A percentile compares a stretch with the other conserved stretches of the same genome.
Conservation (phyloP, 2,888 invertebrate species). For the Watsonalla binaria region DNA sequence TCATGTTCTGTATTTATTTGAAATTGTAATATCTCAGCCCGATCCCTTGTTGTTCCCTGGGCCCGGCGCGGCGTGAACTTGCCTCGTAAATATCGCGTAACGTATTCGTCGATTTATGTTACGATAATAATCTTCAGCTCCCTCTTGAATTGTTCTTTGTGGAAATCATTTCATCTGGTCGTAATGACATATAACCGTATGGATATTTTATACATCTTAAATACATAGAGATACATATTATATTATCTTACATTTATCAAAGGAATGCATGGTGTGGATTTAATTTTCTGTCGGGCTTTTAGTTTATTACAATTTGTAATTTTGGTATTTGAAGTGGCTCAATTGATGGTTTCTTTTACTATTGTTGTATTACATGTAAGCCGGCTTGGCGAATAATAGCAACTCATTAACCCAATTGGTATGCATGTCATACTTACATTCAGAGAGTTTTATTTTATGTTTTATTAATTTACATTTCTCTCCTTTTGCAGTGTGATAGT, state of each 20-base stretch:
- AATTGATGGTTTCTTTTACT: not conserved
- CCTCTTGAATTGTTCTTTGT: conserved; percentile 37
- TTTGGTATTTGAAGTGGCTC: not conserved
- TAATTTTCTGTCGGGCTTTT: not conserved
- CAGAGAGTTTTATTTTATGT: not conserved
- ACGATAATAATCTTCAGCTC: conserved; percentile 55
- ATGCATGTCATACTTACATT: not conserved
- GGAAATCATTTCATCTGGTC: conserved; percentile 21
- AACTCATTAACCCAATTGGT: not conserved
- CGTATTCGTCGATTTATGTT: conserved; percentile 65
- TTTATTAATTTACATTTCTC: conserved; percentile 45
- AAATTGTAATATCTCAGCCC: conserved; percentile 74
- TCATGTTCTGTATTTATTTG: conserved; percentile 76
- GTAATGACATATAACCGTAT: not conserved
- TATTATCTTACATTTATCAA: not conserved
- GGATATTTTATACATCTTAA: not conserved
- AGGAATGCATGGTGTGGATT: not conserved
- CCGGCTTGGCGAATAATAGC: not conserved
- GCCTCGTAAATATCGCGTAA: conserved; percentile 68
- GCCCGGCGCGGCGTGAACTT: conserved; percentile 49
- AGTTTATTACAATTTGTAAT: not conserved
- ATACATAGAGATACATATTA: not conserved
- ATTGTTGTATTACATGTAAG: not conserved
- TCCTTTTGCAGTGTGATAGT: conserved; percentile 93
- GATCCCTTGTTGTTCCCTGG: conserved; percentile 66